These are phyloP conservation scores for Disparrhopalites patrizii DNA, from an alignment of 2,888 invertebrate species.

Conservation along the genomic window DNA sequence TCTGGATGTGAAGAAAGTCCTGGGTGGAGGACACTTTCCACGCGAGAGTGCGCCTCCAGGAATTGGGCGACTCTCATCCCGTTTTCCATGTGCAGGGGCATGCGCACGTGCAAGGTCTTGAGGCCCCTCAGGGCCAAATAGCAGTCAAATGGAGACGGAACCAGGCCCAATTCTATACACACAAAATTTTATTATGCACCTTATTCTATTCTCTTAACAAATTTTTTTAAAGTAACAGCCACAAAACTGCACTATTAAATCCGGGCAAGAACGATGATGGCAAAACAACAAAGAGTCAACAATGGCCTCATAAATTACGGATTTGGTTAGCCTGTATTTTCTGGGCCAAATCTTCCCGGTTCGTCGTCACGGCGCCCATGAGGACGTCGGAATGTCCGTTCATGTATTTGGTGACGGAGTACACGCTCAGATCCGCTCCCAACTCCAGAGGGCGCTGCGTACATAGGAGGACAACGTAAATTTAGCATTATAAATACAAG, in stretches of 20 bases:
- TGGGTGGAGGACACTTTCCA: conserved; percentile 52
- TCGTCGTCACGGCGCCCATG: conserved; percentile 84
- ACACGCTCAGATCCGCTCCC: conserved; percentile 85
- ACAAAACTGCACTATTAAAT: too few species aligned
- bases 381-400: conserved; percentile 97
- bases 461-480: too few species aligned
- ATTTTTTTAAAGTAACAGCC: too few species aligned
- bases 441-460: conserved; percentile 69
- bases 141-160: conserved; percentile 57
- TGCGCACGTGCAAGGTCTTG: conserved; percentile 58
- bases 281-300: too few species aligned
- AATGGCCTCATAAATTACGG: too few species aligned
- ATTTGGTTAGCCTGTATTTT: too few species aligned
- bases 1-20: conserved; percentile 80
- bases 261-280: too few species aligned
- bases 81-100: conserved; percentile 56
- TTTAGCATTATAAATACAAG: not conserved
- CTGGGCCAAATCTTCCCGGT: conserved; percentile 65
- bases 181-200: too few species aligned
- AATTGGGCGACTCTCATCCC: conserved; percentile 55
- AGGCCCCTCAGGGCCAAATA: conserved; percentile 58
- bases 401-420: conserved; percentile 95
- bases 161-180: conserved; percentile 39
- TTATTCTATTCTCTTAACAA: too few species aligned
- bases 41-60: conserved; percentile 54